Base-by-base conservation (phyloP, 1,140 invertebrate genomes). In the Leptestheria dahalacensis region DNA sequence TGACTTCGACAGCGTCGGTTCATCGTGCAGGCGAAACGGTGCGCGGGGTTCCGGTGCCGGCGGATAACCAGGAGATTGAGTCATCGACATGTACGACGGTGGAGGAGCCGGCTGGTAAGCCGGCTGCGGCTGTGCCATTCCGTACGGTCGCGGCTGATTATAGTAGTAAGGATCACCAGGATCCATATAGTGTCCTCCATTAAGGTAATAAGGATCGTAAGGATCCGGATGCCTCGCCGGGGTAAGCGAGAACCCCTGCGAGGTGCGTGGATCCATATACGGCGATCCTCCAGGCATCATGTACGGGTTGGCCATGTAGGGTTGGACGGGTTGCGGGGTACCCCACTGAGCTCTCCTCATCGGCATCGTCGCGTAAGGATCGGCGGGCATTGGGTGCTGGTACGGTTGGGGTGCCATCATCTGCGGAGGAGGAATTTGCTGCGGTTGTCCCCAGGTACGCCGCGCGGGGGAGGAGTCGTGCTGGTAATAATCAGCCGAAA, bases 401-500 rank as follows among this genome's bases (percentile, higher is more conserved):
- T 48, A 53, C 49, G 57, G 48, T 18, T 46, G 57, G 3, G 23
- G 24, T 18, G 12, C 57, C 23, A 48, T 47, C n/a, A 25, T 33
- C 15, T 23, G 61, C 12, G 56, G 62, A 55, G 60, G 56, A 33
- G 46, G 33, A 12, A 64, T 60, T 24, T 63, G 64, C 47, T 65
- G 63, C 3, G 64, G 64, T 23, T 65, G 61, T 25, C 64, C 64
- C 64, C 64, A 65, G 2, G 63, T 65, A 12, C 64, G 18, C 15
- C 64, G 63, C 9, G 53, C 28, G 15, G 59, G 46, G 20, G 57
- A 46, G 64, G 77, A 77, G 67, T 85, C 83, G 67, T 87, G 84
- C 63, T 86, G 72, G 71, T 84, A 87, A 72, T 87, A 87, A 66
- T 73, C 25, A 49, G 33, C 28, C 15, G 62, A 48, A 20, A 18